Percentiles rank a stretch among this genome's conserved stretches.
These are phyloP conservation scores for Papilio elwesi DNA, from an alignment of 2,888 invertebrate species.

Conservation along the genomic window DNA sequence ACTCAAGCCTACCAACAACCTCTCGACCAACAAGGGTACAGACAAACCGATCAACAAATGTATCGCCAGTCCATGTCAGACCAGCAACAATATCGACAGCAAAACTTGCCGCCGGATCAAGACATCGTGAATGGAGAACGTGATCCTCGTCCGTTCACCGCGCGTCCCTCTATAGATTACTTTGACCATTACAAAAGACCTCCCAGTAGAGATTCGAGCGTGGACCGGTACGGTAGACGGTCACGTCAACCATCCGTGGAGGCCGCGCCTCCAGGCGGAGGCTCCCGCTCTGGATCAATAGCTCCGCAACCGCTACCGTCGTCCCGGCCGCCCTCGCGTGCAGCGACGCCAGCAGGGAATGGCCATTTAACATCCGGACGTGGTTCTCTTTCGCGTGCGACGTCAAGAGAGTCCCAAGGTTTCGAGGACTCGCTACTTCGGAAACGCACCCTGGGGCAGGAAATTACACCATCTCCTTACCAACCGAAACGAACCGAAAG, in stretches of 20 bases:
- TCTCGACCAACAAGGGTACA: slow-evolving; percentile 57
- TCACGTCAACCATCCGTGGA: slow-evolving; percentile 93
- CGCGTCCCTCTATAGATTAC: slow-evolving; percentile 90
- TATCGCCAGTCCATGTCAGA: slow-evolving; percentile 58
- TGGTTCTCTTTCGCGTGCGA: slow-evolving; percentile 81
- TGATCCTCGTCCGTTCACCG: slow-evolving; percentile 70
- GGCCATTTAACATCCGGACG: slow-evolving; percentile 87
- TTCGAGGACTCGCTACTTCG: slow-evolving; percentile 93
- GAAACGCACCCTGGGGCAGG: slow-evolving; percentile 93
- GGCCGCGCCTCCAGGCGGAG: slow-evolving; percentile 78
- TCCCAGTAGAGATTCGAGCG: slow-evolving; percentile 93
- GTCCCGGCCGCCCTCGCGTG: slow-evolving; percentile 84
- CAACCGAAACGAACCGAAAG: slow-evolving; percentile 97
- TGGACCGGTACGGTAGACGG: slow-evolving; percentile 91
- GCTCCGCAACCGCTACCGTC: slow-evolving; percentile 89
- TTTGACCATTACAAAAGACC: slow-evolving; percentile 97
- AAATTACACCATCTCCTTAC: slow-evolving; percentile 93
- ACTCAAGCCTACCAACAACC: slow-evolving; percentile 67
- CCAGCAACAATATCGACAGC: slow-evolving; percentile 77
- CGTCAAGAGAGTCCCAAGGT: slow-evolving; percentile 83
- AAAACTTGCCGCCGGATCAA: slow-evolving; percentile 68
- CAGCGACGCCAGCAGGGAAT: slow-evolving; percentile 84
- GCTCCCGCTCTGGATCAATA: slow-evolving; percentile 88
- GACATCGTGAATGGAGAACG: slow-evolving; percentile 68
- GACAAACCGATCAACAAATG: slow-evolving; percentile 61